Percentiles rank a stretch among this genome's conserved stretches.
These are phyloP conservation scores for Elymnias hypermnestra DNA, from an alignment of 1,140 invertebrate species.

Conservation along the genomic window DNA sequence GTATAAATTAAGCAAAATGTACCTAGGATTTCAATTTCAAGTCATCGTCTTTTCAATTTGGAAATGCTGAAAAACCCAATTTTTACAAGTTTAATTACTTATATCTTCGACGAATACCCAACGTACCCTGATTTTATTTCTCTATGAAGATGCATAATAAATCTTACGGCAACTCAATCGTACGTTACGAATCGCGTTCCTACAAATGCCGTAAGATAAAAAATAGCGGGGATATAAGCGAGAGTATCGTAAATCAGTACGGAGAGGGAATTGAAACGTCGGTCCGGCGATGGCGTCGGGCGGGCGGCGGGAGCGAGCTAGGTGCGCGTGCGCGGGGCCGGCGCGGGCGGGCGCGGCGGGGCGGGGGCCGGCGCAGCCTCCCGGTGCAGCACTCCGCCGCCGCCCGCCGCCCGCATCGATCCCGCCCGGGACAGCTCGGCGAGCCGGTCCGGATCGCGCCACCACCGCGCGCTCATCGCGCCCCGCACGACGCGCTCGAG, in stretches of 20 bases:
- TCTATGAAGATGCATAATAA: not conserved
- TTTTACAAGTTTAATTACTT: no score
- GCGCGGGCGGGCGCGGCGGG: constrained; percentile 14
- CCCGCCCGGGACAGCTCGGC: constrained; percentile 52
- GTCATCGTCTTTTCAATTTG: no score
- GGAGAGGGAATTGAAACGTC: constrained; percentile 54
- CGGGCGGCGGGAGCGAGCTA: constrained; percentile 30
- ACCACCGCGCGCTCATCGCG: constrained; percentile 44
- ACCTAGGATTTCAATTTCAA: no score
- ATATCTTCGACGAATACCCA: no score
- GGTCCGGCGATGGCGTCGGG: constrained; percentile 31
- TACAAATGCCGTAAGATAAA: constrained; percentile 23
- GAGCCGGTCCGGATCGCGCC: constrained; percentile 37
- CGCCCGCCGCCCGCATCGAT: constrained; percentile 70
- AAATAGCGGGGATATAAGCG: constrained; percentile 28
- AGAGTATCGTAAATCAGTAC: constrained; percentile 59
- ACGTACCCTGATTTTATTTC: not conserved
- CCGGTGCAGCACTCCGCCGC: constrained; percentile 62
- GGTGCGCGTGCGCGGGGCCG: constrained; percentile 31
- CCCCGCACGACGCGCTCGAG: constrained; percentile 41
- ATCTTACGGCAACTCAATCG: constrained; percentile 1
- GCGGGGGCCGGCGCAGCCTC: constrained; percentile 55
- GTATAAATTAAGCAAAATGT: no score
- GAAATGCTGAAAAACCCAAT: no score
- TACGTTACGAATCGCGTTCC: constrained; percentile 13